These are phyloP conservation scores for Bradypus variegatus DNA, from an alignment of 2,797 vertebrate species.

Conservation along the genomic window DNA sequence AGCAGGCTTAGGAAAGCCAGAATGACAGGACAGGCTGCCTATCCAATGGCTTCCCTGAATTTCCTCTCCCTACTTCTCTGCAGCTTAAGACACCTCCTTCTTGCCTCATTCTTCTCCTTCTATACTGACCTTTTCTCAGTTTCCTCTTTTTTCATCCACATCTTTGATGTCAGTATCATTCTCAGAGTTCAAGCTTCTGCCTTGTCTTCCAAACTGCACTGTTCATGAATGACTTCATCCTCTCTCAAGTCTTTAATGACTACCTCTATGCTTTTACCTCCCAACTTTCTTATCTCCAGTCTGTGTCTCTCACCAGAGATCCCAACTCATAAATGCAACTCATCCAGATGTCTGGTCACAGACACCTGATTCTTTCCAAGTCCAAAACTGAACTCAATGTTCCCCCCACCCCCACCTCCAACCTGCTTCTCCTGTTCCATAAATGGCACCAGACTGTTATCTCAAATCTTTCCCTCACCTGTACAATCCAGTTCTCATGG, in stretches of 20 bases:
- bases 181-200: not conserved
- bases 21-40: not conserved
- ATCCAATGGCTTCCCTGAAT: not conserved
- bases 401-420: not conserved
- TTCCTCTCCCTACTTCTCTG: not conserved
- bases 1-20: not conserved
- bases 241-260: constrained; percentile 26
- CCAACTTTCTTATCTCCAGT: not conserved
- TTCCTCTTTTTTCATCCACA: not conserved
- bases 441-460: not conserved
- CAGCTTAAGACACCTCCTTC: not conserved
- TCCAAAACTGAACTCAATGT: not conserved
- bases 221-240: not conserved
- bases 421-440: not conserved
- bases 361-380: not conserved
- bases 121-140: not conserved
- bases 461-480: not conserved
- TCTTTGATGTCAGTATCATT: not conserved
- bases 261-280: not conserved
- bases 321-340: not conserved
- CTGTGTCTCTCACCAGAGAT: constrained; percentile 4
- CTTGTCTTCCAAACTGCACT: not conserved
- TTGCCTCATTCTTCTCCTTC: not conserved
- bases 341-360: not conserved
- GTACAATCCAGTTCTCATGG: not conserved